These are phyloP conservation scores for Chaetops frenatus DNA, from an alignment of 2,113 vertebrate species.

Conservation along the genomic window DNA sequence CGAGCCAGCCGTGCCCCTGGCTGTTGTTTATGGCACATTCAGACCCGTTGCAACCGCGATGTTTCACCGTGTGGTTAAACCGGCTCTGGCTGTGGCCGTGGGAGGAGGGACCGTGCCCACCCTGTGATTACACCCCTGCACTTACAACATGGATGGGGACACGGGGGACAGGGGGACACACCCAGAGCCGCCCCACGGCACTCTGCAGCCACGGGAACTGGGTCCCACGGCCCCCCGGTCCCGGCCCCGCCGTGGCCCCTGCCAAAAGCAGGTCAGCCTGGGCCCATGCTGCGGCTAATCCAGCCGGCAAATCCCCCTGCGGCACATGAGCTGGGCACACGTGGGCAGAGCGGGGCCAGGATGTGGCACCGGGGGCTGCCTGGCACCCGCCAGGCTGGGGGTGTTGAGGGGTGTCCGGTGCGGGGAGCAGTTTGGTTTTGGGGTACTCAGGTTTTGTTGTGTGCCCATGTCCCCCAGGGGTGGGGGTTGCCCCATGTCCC, in stretches of 20 bases:
- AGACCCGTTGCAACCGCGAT: neutral
- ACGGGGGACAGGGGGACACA: rapidly evolving
- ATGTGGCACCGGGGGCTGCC: neutral
- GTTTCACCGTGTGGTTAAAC: neutral
- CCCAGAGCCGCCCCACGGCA: neutral
- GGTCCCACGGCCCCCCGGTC: rapidly evolving
- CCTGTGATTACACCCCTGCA: neutral
- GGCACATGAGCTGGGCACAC: neutral
- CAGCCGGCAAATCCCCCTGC: neutral
- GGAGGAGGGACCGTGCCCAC: neutral
- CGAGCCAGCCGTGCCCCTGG: rapidly evolving
- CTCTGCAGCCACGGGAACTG: neutral
- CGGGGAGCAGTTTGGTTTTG: rapidly evolving
- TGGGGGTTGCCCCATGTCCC: neutral
- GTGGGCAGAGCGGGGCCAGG: neutral
- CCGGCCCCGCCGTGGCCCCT: rapidly evolving
- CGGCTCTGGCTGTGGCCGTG: neutral
- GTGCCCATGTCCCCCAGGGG: rapidly evolving
- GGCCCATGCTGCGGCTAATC: neutral
- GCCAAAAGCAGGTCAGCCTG: neutral
- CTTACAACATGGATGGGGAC: neutral
- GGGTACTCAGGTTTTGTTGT: rapidly evolving
- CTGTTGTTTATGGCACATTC: neutral
- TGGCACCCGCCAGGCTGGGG: neutral
- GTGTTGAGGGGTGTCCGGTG: rapidly evolving